phyloP scores from a whole-genome alignment of 2,797 vertebrate species.

The Crocodylus rhombifer region DNA sequence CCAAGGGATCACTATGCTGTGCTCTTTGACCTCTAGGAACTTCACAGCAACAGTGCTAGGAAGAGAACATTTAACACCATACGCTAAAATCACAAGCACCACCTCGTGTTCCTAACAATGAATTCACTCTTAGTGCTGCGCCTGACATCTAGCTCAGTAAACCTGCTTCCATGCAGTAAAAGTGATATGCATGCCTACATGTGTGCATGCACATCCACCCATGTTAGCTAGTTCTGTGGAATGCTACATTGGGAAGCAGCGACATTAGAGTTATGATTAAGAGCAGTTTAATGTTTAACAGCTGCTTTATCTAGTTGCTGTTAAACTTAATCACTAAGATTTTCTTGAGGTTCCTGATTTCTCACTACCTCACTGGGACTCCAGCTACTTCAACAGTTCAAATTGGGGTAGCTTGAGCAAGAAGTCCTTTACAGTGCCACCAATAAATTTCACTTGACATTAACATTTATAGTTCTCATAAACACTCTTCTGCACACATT shows the following conservation, averaged over 20 bases:
- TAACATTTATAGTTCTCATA: not conserved
- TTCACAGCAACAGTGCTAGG: too few relatives aligned
- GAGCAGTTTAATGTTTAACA: not conserved
- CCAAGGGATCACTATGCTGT: too few relatives aligned
- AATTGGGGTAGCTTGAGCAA: not conserved
- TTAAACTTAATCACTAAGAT: not conserved
- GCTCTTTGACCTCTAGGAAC: too few relatives aligned
- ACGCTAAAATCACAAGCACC: too few relatives aligned
- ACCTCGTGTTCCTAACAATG: not conserved
- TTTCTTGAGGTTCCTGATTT: not conserved
- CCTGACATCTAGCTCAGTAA: not conserved
- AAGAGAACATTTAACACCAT: too few relatives aligned
- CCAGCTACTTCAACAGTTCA: not conserved
- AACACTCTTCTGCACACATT: not conserved
- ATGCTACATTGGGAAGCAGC: not conserved
- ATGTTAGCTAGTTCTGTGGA: not conserved
- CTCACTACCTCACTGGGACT: not conserved
- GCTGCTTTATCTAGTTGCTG: not conserved
- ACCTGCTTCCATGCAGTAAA: not conserved
- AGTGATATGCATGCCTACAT: not conserved
- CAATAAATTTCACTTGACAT: not conserved
- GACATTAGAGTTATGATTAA: not conserved
- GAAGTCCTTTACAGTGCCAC: not conserved
- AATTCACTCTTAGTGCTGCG: too few relatives aligned
- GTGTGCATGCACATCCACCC: too few relatives aligned